Conservation (phyloP, 2,797 vertebrate species). For the Prunella strophiata region DNA sequence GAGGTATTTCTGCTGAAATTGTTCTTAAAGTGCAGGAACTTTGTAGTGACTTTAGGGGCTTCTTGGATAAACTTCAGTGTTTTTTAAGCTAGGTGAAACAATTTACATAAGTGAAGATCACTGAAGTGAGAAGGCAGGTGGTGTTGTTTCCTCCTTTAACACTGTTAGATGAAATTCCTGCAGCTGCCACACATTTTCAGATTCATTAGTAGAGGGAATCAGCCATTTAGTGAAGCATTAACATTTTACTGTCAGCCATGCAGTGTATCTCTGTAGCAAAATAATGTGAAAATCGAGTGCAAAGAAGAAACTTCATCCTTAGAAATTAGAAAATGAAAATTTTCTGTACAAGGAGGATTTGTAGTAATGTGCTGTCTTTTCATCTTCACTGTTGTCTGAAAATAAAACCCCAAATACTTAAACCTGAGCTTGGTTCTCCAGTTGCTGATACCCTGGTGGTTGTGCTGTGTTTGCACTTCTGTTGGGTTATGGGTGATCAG, state of each 20-base stretch:
- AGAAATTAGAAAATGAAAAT: not conserved
- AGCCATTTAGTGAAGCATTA: not conserved
- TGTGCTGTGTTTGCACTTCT: not conserved
- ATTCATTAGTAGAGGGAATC: not conserved
- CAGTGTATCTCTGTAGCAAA: not conserved
- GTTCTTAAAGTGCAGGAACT: not conserved
- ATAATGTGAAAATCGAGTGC: not conserved
- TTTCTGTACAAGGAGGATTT: not conserved
- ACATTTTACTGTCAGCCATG: not conserved
- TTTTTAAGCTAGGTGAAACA: not conserved
- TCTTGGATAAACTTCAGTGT: not conserved
- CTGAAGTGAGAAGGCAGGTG: not conserved
- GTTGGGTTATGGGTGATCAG: not conserved
- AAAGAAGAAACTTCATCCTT: not conserved
- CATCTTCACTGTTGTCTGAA: not conserved
- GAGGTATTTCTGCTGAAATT: constrained; percentile 3
- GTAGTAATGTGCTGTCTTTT: not conserved
- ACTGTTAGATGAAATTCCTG: not conserved
- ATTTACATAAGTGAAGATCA: not conserved
- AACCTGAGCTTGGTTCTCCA: not conserved
- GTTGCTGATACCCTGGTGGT: not conserved
- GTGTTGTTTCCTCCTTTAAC: not conserved
- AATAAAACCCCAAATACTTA: not conserved
- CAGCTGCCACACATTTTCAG: not conserved
- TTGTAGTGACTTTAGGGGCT: not conserved